Percentiles rank a stretch among this genome's conserved stretches.
phyloP scores from a whole-genome alignment of 2,888 invertebrate genomes.

The Melanotus villosus region DNA sequence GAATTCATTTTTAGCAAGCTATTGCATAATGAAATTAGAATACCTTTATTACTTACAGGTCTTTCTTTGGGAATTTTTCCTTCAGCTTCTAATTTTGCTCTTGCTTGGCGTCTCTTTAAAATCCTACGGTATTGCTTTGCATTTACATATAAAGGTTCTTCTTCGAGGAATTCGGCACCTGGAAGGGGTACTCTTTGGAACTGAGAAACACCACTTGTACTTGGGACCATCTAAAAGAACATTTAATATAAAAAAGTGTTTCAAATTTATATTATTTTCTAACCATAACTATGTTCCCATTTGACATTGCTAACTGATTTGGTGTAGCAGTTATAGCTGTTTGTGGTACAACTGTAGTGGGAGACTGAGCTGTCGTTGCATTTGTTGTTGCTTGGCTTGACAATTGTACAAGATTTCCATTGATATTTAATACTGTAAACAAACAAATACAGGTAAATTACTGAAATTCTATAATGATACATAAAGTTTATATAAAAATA shows the following conservation, averaged over 20 bases:
- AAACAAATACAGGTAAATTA: conserved; percentile 27
- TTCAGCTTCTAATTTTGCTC: conserved; percentile 94
- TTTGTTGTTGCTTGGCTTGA: conserved; percentile 64
- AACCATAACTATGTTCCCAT: conserved; percentile 85
- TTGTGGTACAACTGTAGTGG: conserved; percentile 67
- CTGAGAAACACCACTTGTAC: conserved; percentile 68
- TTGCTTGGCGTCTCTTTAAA: conserved; percentile 91
- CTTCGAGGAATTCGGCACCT: conserved; percentile 81
- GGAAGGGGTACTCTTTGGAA: conserved; percentile 76
- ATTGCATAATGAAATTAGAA: not conserved
- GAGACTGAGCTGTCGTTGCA: conserved; percentile 60
- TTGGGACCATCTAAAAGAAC: conserved; percentile 72
- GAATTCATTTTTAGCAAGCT: not conserved
- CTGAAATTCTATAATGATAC: too few relatives aligned
- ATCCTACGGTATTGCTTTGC: conserved; percentile 98
- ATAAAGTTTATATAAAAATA: too few relatives aligned
- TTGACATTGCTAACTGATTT: conserved; percentile 73
- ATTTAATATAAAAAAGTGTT: too few relatives aligned
- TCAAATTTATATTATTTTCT: not conserved
- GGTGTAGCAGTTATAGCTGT: conserved; percentile 68
- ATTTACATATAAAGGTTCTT: conserved; percentile 98
- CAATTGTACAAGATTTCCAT: conserved; percentile 83
- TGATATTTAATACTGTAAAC: conserved; percentile 80
- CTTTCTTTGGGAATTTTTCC: conserved; percentile 98
- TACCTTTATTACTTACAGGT: conserved; percentile 73